Conservation (phyloP, 2,888 invertebrate species). For the Chromoteleia sp. region DNA sequence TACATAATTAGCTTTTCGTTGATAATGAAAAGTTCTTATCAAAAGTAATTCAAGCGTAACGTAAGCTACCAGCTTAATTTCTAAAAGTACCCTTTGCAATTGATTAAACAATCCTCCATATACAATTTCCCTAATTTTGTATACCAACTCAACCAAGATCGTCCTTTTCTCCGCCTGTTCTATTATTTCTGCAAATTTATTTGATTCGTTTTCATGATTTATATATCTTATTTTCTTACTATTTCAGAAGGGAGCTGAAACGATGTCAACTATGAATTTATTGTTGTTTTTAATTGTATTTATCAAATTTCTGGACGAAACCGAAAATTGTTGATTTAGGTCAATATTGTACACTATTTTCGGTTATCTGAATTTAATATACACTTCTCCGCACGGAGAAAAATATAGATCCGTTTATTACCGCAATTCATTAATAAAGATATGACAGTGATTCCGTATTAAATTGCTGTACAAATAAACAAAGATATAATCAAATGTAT, state of each 20-base stretch:
- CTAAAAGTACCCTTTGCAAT: background rate
- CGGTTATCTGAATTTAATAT: background rate
- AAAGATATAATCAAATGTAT: too few species aligned
- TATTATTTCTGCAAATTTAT: constrained; percentile 24
- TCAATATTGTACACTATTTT: background rate
- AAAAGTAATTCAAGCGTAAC: too few species aligned
- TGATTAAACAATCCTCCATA: background rate
- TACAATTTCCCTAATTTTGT: background rate
- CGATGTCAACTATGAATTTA: constrained; percentile 9
- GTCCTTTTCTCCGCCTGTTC: constrained; percentile 8
- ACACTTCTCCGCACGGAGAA: background rate
- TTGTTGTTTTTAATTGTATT: constrained; percentile 12
- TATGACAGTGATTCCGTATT: too few species aligned
- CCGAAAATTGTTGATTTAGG: constrained; percentile 2
- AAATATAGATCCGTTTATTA: too few species aligned
- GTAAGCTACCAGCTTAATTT: background rate
- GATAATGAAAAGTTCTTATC: too few species aligned
- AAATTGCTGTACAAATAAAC: too few species aligned
- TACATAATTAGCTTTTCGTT: too few species aligned
- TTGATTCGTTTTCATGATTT: constrained; percentile 18
- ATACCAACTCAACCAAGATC: constrained; percentile 10
- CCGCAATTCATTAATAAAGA: too few species aligned
- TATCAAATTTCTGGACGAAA: background rate
- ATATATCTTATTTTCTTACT: constrained; percentile 9
- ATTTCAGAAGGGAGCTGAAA: background rate